Percentiles rank a stretch among this genome's conserved stretches.
Evolutionary conservation across 2,797 vertebrate species (phyloP).

Genomic region (Lacerta viridis): DNA sequence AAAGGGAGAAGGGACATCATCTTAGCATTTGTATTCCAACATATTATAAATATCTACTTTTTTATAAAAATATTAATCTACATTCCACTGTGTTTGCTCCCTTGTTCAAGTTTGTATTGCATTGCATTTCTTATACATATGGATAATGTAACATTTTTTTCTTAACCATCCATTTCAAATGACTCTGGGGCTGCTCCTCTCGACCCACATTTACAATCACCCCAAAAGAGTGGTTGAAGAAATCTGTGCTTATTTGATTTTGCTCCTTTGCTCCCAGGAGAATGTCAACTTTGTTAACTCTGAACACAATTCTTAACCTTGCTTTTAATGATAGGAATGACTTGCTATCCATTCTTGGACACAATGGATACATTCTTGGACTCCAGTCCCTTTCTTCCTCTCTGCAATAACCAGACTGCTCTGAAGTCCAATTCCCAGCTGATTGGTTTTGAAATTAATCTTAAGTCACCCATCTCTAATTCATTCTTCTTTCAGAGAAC

Average conservation of each 20-base stretch:
- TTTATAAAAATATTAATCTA: too few species aligned
- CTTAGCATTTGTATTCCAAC: too few species aligned
- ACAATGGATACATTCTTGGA: conserved; percentile 28
- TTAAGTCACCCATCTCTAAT: conserved; percentile 62
- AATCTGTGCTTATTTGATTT: conserved; percentile 12
- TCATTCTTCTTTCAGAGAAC: conserved; percentile 56
- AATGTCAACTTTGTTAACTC: neutral
- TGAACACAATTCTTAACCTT: neutral
- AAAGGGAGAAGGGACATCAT: too few species aligned
- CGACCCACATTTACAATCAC: neutral
- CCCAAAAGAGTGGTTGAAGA: neutral
- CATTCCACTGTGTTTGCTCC: too few species aligned
- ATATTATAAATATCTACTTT: too few species aligned
- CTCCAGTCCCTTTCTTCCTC: conserved; percentile 21
- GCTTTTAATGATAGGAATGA: conserved; percentile 11
- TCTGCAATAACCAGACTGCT: conserved; percentile 25
- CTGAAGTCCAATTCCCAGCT: conserved; percentile 54
- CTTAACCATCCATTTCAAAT: neutral
- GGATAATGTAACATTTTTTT: too few species aligned
- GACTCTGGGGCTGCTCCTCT: neutral
- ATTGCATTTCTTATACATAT: too few species aligned
- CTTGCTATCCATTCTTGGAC: conserved; percentile 21
- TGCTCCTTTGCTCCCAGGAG: neutral
- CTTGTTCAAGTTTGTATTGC: too few species aligned
- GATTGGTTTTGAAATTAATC: conserved; percentile 68